These are phyloP conservation scores for Megamerina dolium DNA, from an alignment of 2,888 invertebrate species.

Conservation along the genomic window DNA sequence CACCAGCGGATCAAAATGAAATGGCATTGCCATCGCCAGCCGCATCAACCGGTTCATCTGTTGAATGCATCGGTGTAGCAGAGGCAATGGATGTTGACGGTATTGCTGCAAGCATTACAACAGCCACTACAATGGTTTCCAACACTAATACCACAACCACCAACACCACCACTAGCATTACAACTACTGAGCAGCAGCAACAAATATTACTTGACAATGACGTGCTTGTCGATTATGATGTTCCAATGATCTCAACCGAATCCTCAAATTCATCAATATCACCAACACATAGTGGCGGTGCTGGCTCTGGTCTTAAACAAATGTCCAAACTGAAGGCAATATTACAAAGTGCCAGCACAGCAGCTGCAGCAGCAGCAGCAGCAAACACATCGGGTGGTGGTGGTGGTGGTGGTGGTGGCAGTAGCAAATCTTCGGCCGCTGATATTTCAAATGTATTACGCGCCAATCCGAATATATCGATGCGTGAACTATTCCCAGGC, in stretches of 20 bases:
- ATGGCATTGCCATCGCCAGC: constrained; percentile 22
- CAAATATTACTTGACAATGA: constrained; percentile 36
- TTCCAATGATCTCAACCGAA: constrained; percentile 31
- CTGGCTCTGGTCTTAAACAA: constrained; percentile 19
- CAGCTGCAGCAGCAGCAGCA: constrained; percentile 10
- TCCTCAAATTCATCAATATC: constrained; percentile 34
- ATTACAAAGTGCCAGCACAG: constrained; percentile 29
- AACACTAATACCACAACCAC: too few relatives aligned
- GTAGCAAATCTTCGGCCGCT: constrained; percentile 8
- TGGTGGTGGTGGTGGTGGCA: not conserved
- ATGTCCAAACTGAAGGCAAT: constrained; percentile 47
- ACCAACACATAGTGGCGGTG: constrained; percentile 11
- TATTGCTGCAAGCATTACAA: constrained; percentile 1
- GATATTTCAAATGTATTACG: constrained; percentile 47
- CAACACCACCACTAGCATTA: too few relatives aligned
- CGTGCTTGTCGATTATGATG: constrained; percentile 42
- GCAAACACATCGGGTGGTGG: constrained; percentile 1
- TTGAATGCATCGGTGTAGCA: constrained; percentile 23
- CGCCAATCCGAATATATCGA: constrained; percentile 73
- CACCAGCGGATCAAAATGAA: constrained; percentile 9
- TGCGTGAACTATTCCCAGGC: constrained; percentile 73
- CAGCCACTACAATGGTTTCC: constrained; percentile 4
- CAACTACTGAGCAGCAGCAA: constrained; percentile 1
- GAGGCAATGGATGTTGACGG: constrained; percentile 13
- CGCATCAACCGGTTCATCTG: constrained; percentile 26